Evolutionary conservation across 2,888 invertebrate species (phyloP), one percentile per base, ranked within the genome.

Genomic region (Drosophila rellima): DNA sequence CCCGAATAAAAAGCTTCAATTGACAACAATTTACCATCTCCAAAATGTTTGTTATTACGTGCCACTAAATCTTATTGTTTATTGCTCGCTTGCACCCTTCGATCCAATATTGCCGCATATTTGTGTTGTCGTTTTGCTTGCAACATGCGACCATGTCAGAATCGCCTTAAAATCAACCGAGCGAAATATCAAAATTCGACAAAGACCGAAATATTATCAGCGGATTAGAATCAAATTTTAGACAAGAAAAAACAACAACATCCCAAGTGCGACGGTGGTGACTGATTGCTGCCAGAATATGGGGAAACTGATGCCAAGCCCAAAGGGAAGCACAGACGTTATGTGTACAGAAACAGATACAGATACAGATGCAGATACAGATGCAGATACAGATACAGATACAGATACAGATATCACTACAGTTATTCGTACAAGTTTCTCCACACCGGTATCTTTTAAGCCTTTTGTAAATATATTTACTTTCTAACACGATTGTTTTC

Each of bases 131-230:
- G 44, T 44, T 51, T 15, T 44, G 39, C 40, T 39, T 26, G 44
- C 54, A 23, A 26, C 51, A 23, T 18, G 13, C 44, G 54, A 47
- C 59, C 63, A 59, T 65, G 55, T 56, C 67, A 39, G 51, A 80
- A 83, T 81, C 86, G 78, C 74, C 81, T 86, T 88, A 86, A 81
- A 74, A 23, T 26, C 86, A 88, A 74, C 76, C 62, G 72, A 88
- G 86, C 86, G 88, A 77, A 79, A 74, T 79, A 81, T 79, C 74
- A 79, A 72, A 79, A 74, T 72, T 74, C 59, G 71, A 73, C 74
- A 79, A 72, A 77, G 73, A 74, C 73, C 60, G 69, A 73, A 74
- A 74, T 82, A 73, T 81, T 82, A 86, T 88, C 86, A 82, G 64
- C 67, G 80, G 85, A 86, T 85, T 79, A 79, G 65, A 80, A 80